Evolutionary conservation across 2,888 invertebrate species (phyloP).

Genomic region (Congeria kusceri): DNA sequence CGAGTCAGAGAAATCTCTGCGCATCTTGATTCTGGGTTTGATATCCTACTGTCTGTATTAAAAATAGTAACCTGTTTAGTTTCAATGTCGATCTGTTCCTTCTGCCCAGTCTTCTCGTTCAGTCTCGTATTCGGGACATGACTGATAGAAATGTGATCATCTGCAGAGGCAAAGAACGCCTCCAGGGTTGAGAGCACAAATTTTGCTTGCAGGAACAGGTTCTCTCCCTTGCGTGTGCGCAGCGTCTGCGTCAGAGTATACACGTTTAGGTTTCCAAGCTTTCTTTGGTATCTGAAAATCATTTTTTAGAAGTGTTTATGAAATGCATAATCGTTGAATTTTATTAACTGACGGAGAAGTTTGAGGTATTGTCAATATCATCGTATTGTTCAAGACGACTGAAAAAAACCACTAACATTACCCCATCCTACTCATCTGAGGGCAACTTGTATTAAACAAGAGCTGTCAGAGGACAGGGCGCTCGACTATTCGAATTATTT

Average conservation of each 20-base stretch:
- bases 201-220: conserved; percentile 79
- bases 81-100: conserved; percentile 61
- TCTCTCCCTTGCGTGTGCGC: conserved; percentile 74
- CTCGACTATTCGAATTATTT: too few species aligned
- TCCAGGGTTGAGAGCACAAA: conserved; percentile 80
- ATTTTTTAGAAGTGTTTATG: neutral
- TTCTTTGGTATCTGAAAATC: conserved; percentile 71
- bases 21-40: too few species aligned
- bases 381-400: too few species aligned
- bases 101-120: conserved; percentile 67
- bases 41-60: too few species aligned
- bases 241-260: conserved; percentile 70
- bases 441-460: too few species aligned
- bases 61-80: conserved; percentile 64
- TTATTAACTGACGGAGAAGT: too few species aligned
- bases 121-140: conserved; percentile 77
- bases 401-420: too few species aligned
- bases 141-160: conserved; percentile 70
- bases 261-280: conserved; percentile 75
- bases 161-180: conserved; percentile 81
- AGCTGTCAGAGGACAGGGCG: too few species aligned
- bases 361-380: too few species aligned
- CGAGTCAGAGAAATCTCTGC: too few species aligned
- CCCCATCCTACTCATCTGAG: too few species aligned
- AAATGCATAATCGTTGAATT: too few species aligned